Base-by-base conservation (phyloP, 2,113 vertebrate species). In the Corythornis madagascariensis region DNA sequence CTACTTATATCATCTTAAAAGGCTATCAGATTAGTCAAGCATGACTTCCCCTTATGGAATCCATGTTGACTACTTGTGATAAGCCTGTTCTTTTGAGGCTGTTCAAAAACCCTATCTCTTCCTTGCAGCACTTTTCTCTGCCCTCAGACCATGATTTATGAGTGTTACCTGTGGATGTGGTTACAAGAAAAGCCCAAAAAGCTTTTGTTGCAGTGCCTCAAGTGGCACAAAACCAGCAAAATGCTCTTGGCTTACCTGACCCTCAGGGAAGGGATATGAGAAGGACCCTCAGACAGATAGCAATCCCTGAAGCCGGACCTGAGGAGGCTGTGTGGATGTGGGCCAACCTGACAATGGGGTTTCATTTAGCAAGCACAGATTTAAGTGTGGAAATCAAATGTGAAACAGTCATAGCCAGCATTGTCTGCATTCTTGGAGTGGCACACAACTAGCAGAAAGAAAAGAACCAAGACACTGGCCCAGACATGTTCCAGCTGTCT, bases 361-460 rank as follows among this genome's bases (percentile, higher is more conserved):
- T 94, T 66, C 59, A 1, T 73, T 94, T 92, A 94, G 77, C 52
- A 31, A 88, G 53, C 38, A 10, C 43, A 80, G 72, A 88, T 94
- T 84, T 64, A 84, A 96, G 86, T 87, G 31, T 55, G 90, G 86
- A 94, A 96, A 92, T 90, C 73, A 87, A 96, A 94, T 38, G 19
- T 67, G 75, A 90, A 97, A 61, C 79, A 94, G 70, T 82, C 28
- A 2, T 45, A 59, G 90, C 92, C 72, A 94, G 83, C 96, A 96
- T 92, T 94, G 93, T 95, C 88, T 89, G 67, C 95, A 91, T 97
- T 96, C 96, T 90, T 96, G 90, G 88, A 96, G 89, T 89, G 89
- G 91, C 92, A 94, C 89, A 80, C 35, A 88, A 87, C 29, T 52
- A 94, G 88, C 76, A 81, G 90, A 83, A 91, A 82, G 92, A 94